Percentiles rank a stretch among this genome's conserved stretches.
These are phyloP conservation scores for Panthera tigris DNA, from an alignment of 2,113 vertebrate genomes.

Conservation along the genomic window DNA sequence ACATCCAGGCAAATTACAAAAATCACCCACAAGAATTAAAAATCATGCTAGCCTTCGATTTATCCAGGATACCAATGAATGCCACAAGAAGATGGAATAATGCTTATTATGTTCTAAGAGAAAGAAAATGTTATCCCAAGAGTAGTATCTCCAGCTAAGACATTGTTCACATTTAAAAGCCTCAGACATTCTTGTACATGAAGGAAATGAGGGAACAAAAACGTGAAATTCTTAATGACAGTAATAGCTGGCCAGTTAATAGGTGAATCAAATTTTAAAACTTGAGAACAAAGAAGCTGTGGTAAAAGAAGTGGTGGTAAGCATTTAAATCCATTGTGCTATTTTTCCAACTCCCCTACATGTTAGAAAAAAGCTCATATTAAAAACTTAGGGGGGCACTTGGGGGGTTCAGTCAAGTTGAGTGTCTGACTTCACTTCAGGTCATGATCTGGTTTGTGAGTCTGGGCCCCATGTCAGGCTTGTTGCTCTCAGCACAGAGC, in stretches of 20 bases:
- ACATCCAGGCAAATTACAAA: neutral
- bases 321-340: neutral
- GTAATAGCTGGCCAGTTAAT: neutral
- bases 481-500: no score
- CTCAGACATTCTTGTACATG: neutral
- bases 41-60: neutral
- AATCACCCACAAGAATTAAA: neutral
- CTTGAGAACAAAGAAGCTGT: neutral
- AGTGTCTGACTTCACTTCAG: neutral
- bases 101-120: neutral
- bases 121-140: neutral
- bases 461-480: no score
- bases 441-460: neutral
- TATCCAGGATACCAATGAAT: neutral
- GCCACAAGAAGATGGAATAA: neutral
- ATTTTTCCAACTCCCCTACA: neutral
- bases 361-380: neutral
- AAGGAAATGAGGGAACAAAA: neutral
- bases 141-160: neutral
- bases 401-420: neutral
- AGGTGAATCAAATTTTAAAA: neutral
- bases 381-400: neutral
- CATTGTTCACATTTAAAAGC: neutral
- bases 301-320: neutral
- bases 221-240: neutral